These are phyloP conservation scores for Linnaemya vulpina DNA, from an alignment of 2,888 invertebrate species.

Conservation along the genomic window DNA sequence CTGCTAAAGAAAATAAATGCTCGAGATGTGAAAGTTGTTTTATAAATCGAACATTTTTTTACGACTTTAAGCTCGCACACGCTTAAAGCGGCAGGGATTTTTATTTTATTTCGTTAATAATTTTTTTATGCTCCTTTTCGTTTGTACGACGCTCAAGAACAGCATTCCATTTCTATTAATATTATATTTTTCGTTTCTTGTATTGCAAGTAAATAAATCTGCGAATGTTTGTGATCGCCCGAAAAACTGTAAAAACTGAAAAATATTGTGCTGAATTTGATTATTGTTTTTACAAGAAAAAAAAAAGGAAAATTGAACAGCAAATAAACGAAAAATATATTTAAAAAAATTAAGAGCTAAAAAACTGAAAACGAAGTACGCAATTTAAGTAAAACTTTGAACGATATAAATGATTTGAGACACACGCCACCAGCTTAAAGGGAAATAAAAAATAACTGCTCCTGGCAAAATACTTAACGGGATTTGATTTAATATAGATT, in stretches of 20 bases:
- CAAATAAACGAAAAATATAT: too few species aligned
- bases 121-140: background rate
- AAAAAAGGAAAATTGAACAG: too few species aligned
- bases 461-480: background rate
- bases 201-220: background rate
- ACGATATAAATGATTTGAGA: constrained; percentile 34
- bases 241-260: constrained; percentile 14
- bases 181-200: constrained; percentile 4
- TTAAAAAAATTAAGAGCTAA: background rate
- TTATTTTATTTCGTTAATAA: constrained; percentile 13
- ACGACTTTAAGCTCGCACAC: constrained; percentile 17
- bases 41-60: constrained; percentile 18
- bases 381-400: constrained; percentile 26
- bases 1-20: constrained; percentile 20
- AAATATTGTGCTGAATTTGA: constrained; percentile 42
- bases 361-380: background rate
- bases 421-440: background rate
- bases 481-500: constrained; percentile 22
- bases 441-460: background rate
- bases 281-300: constrained; percentile 19
- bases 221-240: constrained; percentile 3
- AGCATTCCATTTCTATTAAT: constrained; percentile 44
- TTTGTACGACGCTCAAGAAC: constrained; percentile 49
- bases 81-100: constrained; percentile 13
- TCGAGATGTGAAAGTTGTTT: constrained; percentile 46